These are phyloP conservation scores for Leptestheria dahalacensis DNA, from an alignment of 1,140 invertebrate species.

Conservation along the genomic window DNA sequence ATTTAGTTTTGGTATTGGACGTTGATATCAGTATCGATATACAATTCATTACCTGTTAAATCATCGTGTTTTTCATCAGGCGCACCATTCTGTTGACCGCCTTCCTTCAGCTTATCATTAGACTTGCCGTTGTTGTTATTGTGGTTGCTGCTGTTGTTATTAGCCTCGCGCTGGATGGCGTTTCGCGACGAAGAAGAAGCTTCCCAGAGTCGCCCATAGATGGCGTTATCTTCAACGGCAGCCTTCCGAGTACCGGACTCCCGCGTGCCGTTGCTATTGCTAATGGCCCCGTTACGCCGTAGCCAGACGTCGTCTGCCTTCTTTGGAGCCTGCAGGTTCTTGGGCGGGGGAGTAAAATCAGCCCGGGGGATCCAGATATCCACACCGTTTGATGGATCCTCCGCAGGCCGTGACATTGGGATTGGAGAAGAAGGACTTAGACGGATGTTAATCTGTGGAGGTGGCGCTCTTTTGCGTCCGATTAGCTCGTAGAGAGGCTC, in stretches of 20 bases:
- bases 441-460: slow-evolving; percentile 1
- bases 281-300: not conserved
- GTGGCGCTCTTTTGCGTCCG: slow-evolving; percentile 3
- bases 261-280: not conserved
- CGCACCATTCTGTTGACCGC: no score
- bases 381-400: not conserved
- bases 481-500: slow-evolving; percentile 15
- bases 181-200: slow-evolving; percentile 5
- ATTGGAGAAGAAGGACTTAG: not conserved
- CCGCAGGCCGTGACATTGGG: not conserved
- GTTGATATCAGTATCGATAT: no score
- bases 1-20: no score
- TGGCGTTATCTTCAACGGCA: slow-evolving; percentile 7
- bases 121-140: not conserved
- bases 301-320: not conserved
- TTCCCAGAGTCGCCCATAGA: slow-evolving; percentile 11
- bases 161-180: not conserved
- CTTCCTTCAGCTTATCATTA: slow-evolving; percentile 1
- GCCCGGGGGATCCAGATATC: slow-evolving; percentile 3
- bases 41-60: slow-evolving; percentile 6
- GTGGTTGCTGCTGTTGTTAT: not conserved
- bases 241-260: not conserved
- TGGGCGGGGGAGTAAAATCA: not conserved
- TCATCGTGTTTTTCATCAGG: not conserved
- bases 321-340: not conserved